phyloP scores from a whole-genome alignment of 1,140 invertebrate species.

The Steinernema feltiae region DNA sequence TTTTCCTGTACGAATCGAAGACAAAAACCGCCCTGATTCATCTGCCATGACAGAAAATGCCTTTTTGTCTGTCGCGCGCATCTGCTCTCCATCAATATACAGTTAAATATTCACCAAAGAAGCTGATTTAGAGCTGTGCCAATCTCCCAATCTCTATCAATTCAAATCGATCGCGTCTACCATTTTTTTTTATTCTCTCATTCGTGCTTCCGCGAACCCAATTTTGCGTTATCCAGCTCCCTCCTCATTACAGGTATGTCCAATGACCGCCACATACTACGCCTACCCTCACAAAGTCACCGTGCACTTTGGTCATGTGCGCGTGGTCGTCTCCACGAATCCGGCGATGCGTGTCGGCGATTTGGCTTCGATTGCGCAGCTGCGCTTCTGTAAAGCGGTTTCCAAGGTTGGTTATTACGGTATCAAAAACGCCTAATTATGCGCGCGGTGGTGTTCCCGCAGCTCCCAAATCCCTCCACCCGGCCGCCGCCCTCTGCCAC shows the following conservation, averaged over 20 bases:
- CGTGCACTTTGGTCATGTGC: not conserved
- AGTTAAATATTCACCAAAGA: too few relatives aligned
- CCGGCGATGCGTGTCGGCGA: slow-evolving; percentile 5
- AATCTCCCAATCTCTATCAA: too few relatives aligned
- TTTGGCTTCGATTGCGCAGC: not conserved
- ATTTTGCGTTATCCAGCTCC: not conserved
- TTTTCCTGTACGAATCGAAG: too few relatives aligned
- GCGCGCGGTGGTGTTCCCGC: not conserved
- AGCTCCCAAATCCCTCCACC: not conserved
- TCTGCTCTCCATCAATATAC: too few relatives aligned
- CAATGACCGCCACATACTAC: not conserved
- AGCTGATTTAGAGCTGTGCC: too few relatives aligned
- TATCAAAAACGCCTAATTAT: slow-evolving; percentile 11
- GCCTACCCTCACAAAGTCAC: not conserved
- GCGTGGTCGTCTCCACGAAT: not conserved
- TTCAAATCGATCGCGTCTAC: too few relatives aligned
- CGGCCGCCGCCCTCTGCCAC: not conserved
- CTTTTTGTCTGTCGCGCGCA: too few relatives aligned
- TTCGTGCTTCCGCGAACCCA: not conserved
- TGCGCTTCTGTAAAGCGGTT: slow-evolving; percentile 3
- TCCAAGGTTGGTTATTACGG: not conserved
- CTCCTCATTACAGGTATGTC: not conserved
- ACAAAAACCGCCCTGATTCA: too few relatives aligned
- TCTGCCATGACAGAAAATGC: too few relatives aligned
- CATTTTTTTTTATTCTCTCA: not conserved